Evolutionary conservation across 2,797 vertebrate species (phyloP).

Genomic region (Macropus fuliginosus): DNA sequence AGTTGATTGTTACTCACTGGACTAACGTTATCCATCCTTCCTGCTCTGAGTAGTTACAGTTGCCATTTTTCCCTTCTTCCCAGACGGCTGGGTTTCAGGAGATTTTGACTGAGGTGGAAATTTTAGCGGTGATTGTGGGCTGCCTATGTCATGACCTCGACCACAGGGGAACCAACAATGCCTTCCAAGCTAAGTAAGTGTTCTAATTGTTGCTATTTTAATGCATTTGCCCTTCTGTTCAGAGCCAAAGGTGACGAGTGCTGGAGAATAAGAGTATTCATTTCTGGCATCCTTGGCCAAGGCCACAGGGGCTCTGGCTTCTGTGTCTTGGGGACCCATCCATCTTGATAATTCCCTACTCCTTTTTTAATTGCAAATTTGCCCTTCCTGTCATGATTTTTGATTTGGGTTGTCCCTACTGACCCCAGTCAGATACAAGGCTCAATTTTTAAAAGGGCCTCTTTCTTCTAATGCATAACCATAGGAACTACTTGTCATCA

Average conservation of each 20-base stretch:
- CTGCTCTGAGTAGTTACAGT: conserved; percentile 77
- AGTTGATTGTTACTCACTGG: conserved; percentile 70
- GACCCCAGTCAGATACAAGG: conserved; percentile 77
- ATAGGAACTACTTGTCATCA: conserved; percentile 35
- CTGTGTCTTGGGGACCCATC: conserved; percentile 78
- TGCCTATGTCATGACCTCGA: conserved; percentile 99
- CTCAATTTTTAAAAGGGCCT: conserved; percentile 61
- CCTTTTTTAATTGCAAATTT: conserved; percentile 85
- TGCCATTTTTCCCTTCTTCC: conserved; percentile 80
- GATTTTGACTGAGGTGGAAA: conserved; percentile 96
- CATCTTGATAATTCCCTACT: conserved; percentile 85
- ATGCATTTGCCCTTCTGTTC: conserved; percentile 82
- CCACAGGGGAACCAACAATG: conserved; percentile 99
- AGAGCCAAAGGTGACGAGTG: conserved; percentile 83
- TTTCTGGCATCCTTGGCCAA: conserved; percentile 83
- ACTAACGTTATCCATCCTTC: conserved; percentile 73
- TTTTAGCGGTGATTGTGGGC: conserved; percentile 97
- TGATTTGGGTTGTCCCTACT: conserved; percentile 77
- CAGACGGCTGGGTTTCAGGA: conserved; percentile 98
- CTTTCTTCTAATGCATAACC: conserved; percentile 18
- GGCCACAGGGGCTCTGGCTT: conserved; percentile 77
- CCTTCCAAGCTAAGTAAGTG: conserved; percentile 99
- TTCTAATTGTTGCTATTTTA: conserved; percentile 85
- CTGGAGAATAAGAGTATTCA: conserved; percentile 84
- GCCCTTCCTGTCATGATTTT: conserved; percentile 82